Evolutionary conservation across 2,797 vertebrate species (phyloP).

Genomic region (Lagorchestes hirsutus): DNA sequence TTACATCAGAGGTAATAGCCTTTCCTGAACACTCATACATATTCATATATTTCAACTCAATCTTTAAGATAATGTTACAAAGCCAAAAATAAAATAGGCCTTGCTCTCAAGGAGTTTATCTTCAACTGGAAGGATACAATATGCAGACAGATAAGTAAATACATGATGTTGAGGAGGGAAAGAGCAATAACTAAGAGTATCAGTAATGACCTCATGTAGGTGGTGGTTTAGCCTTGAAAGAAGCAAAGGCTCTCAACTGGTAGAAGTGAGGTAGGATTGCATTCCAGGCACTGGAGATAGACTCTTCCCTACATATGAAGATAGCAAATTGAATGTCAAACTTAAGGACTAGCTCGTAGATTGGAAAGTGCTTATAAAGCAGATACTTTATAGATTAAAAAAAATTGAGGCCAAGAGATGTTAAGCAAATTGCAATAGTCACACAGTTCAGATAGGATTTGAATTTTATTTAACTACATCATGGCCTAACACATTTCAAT

Average conservation of each 20-base stretch:
- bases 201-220: too few relatives aligned
- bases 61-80: not conserved
- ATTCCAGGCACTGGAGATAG: not conserved
- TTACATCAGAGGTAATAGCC: too few relatives aligned
- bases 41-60: not conserved
- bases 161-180: too few relatives aligned
- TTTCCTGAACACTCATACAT: too few relatives aligned
- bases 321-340: not conserved
- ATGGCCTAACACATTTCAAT: not conserved
- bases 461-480: not conserved
- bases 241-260: not conserved
- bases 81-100: not conserved
- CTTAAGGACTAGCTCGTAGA: not conserved
- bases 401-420: not conserved
- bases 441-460: not conserved
- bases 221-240: not conserved
- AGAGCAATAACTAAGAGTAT: too few relatives aligned
- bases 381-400: not conserved
- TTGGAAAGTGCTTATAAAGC: not conserved
- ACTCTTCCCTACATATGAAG: not conserved
- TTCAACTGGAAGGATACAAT: too few relatives aligned
- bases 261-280: not conserved
- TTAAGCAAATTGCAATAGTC: not conserved
- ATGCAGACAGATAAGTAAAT: too few relatives aligned
- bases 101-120: not conserved